These are phyloP conservation scores for Urocitellus parryii DNA, from an alignment of 2,113 vertebrate genomes.

Conservation along the genomic window DNA sequence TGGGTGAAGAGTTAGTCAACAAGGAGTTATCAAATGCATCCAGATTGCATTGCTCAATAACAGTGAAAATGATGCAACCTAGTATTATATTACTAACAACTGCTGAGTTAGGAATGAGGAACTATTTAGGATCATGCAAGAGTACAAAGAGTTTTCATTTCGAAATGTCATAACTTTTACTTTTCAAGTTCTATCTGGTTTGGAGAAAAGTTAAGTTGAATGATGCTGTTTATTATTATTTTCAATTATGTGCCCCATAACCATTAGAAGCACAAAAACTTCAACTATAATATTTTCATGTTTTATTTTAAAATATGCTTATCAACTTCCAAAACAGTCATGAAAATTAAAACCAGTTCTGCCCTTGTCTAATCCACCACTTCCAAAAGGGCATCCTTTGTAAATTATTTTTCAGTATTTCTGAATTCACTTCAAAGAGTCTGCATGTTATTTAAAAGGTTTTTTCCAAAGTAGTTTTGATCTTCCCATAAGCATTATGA, in stretches of 20 bases:
- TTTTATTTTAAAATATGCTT: constrained; percentile 64
- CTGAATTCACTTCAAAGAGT: constrained; percentile 76
- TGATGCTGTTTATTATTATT: constrained; percentile 31
- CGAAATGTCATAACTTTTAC: constrained; percentile 41
- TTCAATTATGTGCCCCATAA: constrained; percentile 17
- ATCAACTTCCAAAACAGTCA: constrained; percentile 59
- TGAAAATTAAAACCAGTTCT: constrained; percentile 66
- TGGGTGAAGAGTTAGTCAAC: constrained; percentile 59
- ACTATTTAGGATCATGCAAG: constrained; percentile 11
- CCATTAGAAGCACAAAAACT: constrained; percentile 56
- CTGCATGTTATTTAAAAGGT: constrained; percentile 72
- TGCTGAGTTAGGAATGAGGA: constrained; percentile 12
- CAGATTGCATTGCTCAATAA: background rate
- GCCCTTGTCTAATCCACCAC: constrained; percentile 11
- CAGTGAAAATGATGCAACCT: constrained; percentile 39
- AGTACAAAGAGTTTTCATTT: constrained; percentile 53
- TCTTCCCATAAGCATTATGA: constrained; percentile 56
- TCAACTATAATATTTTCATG: constrained; percentile 25
- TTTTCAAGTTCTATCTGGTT: constrained; percentile 63
- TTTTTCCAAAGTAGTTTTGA: constrained; percentile 64
- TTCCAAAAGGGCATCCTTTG: constrained; percentile 71
- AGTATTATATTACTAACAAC: constrained; percentile 29
- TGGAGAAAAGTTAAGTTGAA: constrained; percentile 33
- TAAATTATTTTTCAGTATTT: constrained; percentile 74
- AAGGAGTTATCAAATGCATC: background rate